Conservation (phyloP, 2,797 vertebrate species). For the Triplophysa yarkandensis region DNA sequence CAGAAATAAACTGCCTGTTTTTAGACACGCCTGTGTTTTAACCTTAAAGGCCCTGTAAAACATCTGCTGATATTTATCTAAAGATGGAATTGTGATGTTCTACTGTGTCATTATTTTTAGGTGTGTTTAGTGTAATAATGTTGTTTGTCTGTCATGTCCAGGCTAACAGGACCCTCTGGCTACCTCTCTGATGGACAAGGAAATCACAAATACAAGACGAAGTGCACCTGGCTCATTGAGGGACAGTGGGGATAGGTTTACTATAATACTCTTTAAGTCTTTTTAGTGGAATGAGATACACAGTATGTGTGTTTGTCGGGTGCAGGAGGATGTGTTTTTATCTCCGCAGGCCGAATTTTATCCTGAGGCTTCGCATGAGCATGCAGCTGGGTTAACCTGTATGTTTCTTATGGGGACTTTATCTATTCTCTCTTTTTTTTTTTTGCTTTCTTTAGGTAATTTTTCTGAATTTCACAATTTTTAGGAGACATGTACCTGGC, state of each 20-base stretch:
- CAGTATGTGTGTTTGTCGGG: not conserved
- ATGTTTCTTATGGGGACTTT: slow-evolving; percentile 94
- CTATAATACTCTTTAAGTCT: not conserved
- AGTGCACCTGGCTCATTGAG: slow-evolving; percentile 97
- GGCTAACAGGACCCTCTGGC: slow-evolving; percentile 88
- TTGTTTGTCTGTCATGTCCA: slow-evolving; percentile 55
- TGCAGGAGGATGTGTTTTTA: not conserved
- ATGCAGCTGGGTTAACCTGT: slow-evolving; percentile 97
- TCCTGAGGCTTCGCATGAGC: slow-evolving; percentile 89
- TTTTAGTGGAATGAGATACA: not conserved
- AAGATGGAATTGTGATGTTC: slow-evolving; percentile 22
- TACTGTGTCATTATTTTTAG: slow-evolving; percentile 1
- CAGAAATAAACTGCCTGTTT: too few species aligned
- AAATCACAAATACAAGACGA: slow-evolving; percentile 98
- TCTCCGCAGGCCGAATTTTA: slow-evolving; percentile 82
- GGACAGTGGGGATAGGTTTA: slow-evolving; percentile 83
- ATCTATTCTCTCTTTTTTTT: slow-evolving; percentile 93
- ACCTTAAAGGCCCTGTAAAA: not conserved
- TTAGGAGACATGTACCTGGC: too few species aligned
- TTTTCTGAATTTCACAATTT: not conserved
- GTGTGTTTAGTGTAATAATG: slow-evolving; percentile 29
- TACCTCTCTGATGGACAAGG: slow-evolving; percentile 92
- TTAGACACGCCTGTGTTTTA: too few species aligned
- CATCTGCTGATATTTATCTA: not conserved
- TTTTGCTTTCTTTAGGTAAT: slow-evolving; percentile 90